These are phyloP conservation scores for Caerostris extrusa DNA, from an alignment of 1,140 invertebrate genomes.

Conservation along the genomic window DNA sequence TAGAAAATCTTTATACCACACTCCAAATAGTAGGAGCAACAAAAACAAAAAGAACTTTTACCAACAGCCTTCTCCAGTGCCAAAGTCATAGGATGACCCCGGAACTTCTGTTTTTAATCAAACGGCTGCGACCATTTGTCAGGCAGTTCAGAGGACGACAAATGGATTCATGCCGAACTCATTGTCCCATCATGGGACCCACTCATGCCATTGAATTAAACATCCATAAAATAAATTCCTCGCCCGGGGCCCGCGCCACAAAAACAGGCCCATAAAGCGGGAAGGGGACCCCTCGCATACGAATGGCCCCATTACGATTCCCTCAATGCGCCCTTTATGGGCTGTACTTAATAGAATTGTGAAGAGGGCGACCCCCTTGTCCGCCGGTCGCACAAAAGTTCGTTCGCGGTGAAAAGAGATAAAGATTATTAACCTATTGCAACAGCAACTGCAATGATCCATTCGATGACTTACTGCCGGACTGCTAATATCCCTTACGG, in stretches of 20 bases:
- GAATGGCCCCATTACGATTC: slow-evolving; percentile 13
- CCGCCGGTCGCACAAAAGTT: background rate
- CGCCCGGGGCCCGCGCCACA: slow-evolving; percentile 25
- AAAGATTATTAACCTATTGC: too few relatives aligned
- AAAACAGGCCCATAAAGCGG: slow-evolving; percentile 50
- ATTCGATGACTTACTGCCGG: too few relatives aligned
- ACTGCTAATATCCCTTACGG: too few relatives aligned
- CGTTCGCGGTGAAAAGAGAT: background rate
- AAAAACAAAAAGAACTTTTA: too few relatives aligned
- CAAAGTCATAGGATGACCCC: too few relatives aligned
- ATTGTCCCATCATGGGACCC: slow-evolving; percentile 1
- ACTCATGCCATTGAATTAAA: slow-evolving; percentile 59
- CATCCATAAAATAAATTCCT: slow-evolving; percentile 61
- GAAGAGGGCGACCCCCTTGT: too few relatives aligned
- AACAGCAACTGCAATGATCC: too few relatives aligned
- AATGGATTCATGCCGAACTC: background rate
- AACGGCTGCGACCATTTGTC: background rate
- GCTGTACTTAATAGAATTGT: slow-evolving; percentile 45
- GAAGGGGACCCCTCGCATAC: background rate
- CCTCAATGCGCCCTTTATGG: slow-evolving; percentile 7
- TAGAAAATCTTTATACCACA: too few relatives aligned
- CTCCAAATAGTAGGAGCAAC: too few relatives aligned
- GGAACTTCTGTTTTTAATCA: background rate
- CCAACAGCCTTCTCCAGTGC: too few relatives aligned
- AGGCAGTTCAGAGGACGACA: background rate